phyloP scores from a whole-genome alignment of 37 sponge, comb jelly and placozoan species.

The Bolinopsis microptera region DNA sequence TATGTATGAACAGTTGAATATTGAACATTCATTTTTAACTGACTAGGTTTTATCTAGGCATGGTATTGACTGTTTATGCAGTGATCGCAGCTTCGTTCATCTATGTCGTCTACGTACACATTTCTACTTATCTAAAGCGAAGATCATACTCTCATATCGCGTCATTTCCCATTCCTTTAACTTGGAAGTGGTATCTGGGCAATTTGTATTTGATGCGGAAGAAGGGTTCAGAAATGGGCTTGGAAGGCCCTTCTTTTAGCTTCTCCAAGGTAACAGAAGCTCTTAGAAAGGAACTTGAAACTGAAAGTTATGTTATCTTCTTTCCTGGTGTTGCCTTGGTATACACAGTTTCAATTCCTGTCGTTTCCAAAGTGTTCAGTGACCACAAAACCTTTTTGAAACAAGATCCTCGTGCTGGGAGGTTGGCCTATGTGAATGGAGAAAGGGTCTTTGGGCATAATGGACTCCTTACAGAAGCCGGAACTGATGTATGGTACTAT shows the following conservation, averaged over 20 bases:
- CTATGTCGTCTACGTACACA: neutral
- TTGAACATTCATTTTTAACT: no score
- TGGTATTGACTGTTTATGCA: neutral
- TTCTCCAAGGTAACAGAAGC: neutral
- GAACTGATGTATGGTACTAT: neutral
- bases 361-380: neutral
- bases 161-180: neutral
- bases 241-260: neutral
- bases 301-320: neutral
- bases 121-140: neutral
- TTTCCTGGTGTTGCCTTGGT: neutral
- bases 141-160: neutral
- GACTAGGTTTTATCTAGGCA: no score
- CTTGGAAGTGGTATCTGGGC: neutral
- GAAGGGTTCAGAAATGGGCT: neutral
- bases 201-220: neutral
- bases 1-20: no score
- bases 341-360: neutral
- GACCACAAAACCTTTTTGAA: constrained; percentile 1
- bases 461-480: neutral
- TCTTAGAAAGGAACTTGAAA: neutral
- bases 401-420: neutral
- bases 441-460: neutral
- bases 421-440: neutral
- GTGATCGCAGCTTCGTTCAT: neutral